Evolutionary conservation across 1,140 invertebrate genomes (phyloP), one percentile per base, ranked within the genome.

Genomic region (Andrena cerasifolii): DNA sequence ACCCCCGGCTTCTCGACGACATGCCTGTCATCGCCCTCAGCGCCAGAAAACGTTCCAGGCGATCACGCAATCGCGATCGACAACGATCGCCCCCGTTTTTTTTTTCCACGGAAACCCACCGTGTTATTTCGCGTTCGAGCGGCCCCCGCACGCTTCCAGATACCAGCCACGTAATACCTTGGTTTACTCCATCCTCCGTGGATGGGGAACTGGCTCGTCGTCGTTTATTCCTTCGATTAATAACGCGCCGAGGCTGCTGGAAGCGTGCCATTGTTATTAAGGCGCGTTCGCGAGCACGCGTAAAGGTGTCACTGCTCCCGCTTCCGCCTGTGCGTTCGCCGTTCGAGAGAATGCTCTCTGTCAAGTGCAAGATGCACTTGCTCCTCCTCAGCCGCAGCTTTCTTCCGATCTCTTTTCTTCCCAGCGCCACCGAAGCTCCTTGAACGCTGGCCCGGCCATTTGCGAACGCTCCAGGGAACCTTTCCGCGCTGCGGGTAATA

Each of bases 51-150:
- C 26, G 16, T 80, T 53, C 18, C 47, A 8, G 6, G 31, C 66
- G 59, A 77, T 61, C 59, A 74, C 80, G 65, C 73, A 33, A 68
- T 61, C 26, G 40, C 33, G 70, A 78, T 72, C 56, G 58, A 62
- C 58, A 47, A 45, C 47, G 43, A 68, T 75, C 53, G 59, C 53
- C 63, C 4, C 56, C 16, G 16, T 26, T 62, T 36, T 36, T 45
- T 28, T 43, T 43, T 51, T 65, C 12, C 47, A 31, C 12, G 40
- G n/a, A 33, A 43, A 59, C 53, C 16, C 14, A 43, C 28, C n/a
- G 12, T 72, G 49, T 66, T 67, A 56, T 75, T 75, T 75, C 33
- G 62, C 62, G 24, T 67, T 18, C 36, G 18, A 53, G 53, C 24
- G 36, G 18, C 12, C 18, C 14, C 8, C 4, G 12, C 28, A 49